Evolutionary conservation across 2,888 invertebrate species (phyloP), one percentile per base, ranked within the genome.

Genomic region (Mimumesa dahlbomi): DNA sequence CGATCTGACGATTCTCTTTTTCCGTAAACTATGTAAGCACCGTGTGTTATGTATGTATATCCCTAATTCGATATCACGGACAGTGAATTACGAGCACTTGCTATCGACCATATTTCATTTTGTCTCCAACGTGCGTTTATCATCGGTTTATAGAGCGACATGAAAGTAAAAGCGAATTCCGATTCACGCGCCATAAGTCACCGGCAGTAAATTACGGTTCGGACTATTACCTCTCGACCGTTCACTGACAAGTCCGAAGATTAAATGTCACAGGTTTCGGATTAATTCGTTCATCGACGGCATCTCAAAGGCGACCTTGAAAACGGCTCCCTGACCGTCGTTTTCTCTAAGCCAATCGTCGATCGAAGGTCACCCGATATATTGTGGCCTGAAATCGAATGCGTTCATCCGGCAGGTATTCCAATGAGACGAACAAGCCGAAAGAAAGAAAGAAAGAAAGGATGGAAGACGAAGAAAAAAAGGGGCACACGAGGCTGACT

Each of bases 361-460:
- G 81, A 85, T 86, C 84, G 80, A 84, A 84, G 77, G 82, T 73
- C 83, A 75, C 57, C 70, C 81, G 79, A 85, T 79, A 85, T 75
- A 81, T 79, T 73, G 73, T 77, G 75, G 75, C 64, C 78, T 75
- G 75, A 82, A 81, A 84, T 86, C 85, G 84, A 85, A 85, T 85
- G 86, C 84, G 81, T 87, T 87, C 86, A 86, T 86, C 84, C 83
- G 78, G 50, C 72, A 82, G 83, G 87, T 83, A 87, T 87, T 83
- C 85, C 83, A 83, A 85, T 75, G 84, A 83, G 80, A 57, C 70
- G 62, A 80, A 79, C 71, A 81, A 75, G 63, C 71, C 62, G 65
- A 70, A 69, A 71, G 69, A 68, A 61, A 73, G 72, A 81, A 77
- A 75, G 53, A 57, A 50, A 46, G 74, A 61, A 62, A 77, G 66